These are phyloP conservation scores for Ridgeia piscesae DNA, from an alignment of 1,140 invertebrate species.

Conservation along the genomic window DNA sequence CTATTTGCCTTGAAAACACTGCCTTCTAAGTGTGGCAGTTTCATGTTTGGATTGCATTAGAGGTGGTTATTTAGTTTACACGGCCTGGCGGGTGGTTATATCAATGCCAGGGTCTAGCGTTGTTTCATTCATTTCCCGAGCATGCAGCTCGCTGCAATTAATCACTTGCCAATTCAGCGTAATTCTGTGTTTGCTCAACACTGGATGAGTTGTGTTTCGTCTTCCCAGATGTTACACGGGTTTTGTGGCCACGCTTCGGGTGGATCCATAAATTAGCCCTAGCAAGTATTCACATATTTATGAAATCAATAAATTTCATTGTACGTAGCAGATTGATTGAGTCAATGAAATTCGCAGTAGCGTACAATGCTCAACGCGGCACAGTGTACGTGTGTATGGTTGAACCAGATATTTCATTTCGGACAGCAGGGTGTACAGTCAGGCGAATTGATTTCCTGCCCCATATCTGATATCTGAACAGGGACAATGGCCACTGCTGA, in stretches of 20 bases:
- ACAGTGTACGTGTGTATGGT: background rate
- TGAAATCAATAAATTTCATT: background rate
- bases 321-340: background rate
- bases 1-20: background rate
- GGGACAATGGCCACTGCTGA: background rate
- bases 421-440: background rate
- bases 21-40: background rate
- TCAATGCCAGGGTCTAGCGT: background rate
- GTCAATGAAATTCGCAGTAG: background rate
- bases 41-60: background rate
- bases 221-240: background rate
- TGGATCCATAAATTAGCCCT: background rate
- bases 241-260: background rate
- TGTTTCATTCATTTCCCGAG: background rate
- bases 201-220: background rate
- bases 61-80: slow-evolving; percentile 1
- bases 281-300: slow-evolving; percentile 6
- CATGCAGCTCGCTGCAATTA: background rate
- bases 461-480: background rate
- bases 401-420: background rate
- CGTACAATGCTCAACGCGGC: background rate
- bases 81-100: background rate
- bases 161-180: background rate
- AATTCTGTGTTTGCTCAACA: background rate
- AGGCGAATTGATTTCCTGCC: background rate